Evolutionary conservation across 2,797 vertebrate species (phyloP), one percentile per base, ranked within the genome.

Genomic region (Halcyon leucocephala): DNA sequence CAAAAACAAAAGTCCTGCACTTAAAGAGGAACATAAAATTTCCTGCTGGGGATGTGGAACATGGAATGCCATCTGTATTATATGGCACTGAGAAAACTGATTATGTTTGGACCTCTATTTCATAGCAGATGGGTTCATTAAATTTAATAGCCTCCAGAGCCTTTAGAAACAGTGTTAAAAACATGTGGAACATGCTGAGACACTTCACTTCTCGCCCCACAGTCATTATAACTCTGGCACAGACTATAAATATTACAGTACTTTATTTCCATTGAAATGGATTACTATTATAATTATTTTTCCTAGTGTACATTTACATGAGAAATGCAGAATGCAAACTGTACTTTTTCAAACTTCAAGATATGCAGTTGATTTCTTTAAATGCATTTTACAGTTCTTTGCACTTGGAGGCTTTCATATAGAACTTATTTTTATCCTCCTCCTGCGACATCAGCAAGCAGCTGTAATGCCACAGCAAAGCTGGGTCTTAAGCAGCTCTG

Each of bases 41-140:
- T 97, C 97, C 97, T 98, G 97, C 97, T 98, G 98, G 95, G 97
- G 96, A 88, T 82, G 94, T 93, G 96, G 93, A 97, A 97, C 97
- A 82, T 95, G 95, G 96, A 96, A 96, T 97, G 96, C 98, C 98
- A 98, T 98, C 98, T 98, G 98, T 96, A 97, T 98, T 98, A 95
- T 96, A 97, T 98, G 98, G 98, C 98, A 97, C 94, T 96, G 97
- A 96, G 96, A 97, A 98, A 98, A 98, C 97, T 95, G 98, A 98
- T 98, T 98, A 97, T 49, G 76, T 94, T 98, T 98, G 98, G 98
- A 97, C 97, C 97, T 98, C 96, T 97, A 97, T 98, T 98, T 97
- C 97, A 96, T 95, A 98, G 98, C 99, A 99, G 98, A 99, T 99
- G 99, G 98, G 98, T 98, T 98, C 98, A 99, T 99, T 98, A 99